A percentile compares a stretch with the other conserved stretches of the same genome.
Conservation (phyloP, 2,113 vertebrate species). For the Diadophis punctatus region DNA sequence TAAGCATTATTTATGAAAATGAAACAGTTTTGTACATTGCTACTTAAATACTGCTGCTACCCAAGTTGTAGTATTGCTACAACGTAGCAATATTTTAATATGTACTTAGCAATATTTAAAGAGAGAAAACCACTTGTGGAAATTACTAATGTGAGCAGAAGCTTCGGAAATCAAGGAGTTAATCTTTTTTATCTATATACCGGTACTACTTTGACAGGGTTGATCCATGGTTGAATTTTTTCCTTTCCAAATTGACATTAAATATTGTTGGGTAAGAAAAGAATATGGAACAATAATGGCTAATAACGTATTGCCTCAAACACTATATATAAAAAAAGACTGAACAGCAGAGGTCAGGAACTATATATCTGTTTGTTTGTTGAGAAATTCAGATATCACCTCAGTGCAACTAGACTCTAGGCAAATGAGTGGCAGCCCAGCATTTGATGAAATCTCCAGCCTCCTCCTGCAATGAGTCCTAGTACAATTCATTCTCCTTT, state of each 20-base stretch:
- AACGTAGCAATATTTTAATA: not conserved
- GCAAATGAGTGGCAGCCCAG: not conserved
- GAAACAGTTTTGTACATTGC: not conserved
- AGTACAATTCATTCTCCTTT: not conserved
- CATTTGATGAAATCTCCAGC: not conserved
- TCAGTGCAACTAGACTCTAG: not conserved
- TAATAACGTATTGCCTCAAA: not conserved
- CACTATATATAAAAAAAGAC: not conserved
- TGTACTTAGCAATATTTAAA: not conserved
- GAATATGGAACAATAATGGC: not conserved
- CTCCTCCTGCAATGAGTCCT: not conserved
- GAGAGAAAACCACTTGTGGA: conserved; percentile 10
- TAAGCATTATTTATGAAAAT: not conserved
- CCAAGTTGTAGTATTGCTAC: not conserved
- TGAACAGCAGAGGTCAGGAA: not conserved
- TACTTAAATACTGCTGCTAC: not conserved
- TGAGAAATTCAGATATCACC: not conserved
- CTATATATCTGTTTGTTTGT: not conserved
- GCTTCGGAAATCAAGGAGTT: not conserved
- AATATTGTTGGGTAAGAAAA: not conserved
- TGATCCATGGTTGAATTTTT: not conserved
- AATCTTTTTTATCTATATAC: not conserved
- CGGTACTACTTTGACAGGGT: not conserved
- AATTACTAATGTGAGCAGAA: conserved; percentile 10
- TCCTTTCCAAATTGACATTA: not conserved